These are phyloP conservation scores for Drosophila melanica DNA, from an alignment of 1,140 invertebrate genomes.

Conservation along the genomic window DNA sequence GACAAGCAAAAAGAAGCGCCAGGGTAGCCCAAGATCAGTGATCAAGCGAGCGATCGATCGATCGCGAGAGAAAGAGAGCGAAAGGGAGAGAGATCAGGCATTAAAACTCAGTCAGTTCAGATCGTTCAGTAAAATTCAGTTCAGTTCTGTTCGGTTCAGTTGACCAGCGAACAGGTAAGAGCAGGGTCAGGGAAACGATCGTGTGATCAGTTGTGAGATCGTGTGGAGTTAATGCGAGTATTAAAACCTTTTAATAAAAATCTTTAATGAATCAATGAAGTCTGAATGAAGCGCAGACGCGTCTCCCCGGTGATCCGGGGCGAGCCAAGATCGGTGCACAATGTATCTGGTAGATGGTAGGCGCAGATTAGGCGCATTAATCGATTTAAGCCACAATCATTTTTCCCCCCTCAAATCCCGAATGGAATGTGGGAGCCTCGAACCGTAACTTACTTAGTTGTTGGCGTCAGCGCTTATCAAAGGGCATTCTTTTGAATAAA, in stretches of 20 bases:
- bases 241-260: constrained; percentile 84
- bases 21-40: constrained; percentile 42
- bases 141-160: constrained; percentile 19
- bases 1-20: constrained; percentile 83
- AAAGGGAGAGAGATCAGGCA: constrained; percentile 50
- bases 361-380: constrained; percentile 82
- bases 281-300: constrained; percentile 48
- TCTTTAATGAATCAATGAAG: constrained; percentile 83
- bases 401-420: constrained; percentile 26
- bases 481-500: constrained; percentile 82
- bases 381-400: constrained; percentile 83
- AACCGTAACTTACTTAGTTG: constrained; percentile 39
- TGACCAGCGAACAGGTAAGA: constrained; percentile 51
- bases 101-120: constrained; percentile 64
- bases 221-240: constrained; percentile 83
- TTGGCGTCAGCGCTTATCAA: constrained; percentile 73
- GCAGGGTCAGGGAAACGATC: constrained; percentile 26
- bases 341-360: constrained; percentile 64
- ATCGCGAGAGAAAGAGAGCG: no score
- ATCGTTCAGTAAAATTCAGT: background rate
- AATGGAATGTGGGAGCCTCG: constrained; percentile 76
- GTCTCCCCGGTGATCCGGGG: constrained; percentile 1
- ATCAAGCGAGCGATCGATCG: constrained; percentile 20
- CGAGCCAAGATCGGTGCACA: constrained; percentile 46
- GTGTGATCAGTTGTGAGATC: constrained; percentile 73